phyloP scores from a whole-genome alignment of 2,113 vertebrate genomes.

The Corythornis madagascariensis region DNA sequence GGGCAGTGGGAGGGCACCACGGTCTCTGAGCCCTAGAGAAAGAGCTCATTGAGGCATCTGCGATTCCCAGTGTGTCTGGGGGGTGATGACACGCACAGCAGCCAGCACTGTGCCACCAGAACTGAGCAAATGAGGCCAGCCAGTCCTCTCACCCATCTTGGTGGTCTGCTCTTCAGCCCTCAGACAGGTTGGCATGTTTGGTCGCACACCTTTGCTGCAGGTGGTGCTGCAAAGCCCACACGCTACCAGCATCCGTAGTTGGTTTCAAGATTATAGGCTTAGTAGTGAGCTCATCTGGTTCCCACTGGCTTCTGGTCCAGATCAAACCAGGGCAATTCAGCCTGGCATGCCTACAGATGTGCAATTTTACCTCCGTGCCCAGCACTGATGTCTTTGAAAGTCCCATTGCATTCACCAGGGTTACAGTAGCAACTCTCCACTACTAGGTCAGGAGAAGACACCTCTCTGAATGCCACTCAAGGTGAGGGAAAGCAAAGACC shows the following conservation, averaged over 20 bases:
- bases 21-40: not conserved
- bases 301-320: not conserved
- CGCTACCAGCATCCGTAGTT: not conserved
- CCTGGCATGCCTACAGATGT: rapidly evolving
- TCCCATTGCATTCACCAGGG: not conserved
- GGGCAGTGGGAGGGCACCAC: not conserved
- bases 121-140: not conserved
- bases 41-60: conserved; percentile 23
- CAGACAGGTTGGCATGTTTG: rapidly evolving
- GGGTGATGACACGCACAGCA: not conserved
- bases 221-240: not conserved
- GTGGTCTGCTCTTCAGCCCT: not conserved
- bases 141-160: rapidly evolving
- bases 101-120: not conserved
- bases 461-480: not conserved
- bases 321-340: not conserved
- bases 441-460: not conserved
- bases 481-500: not conserved
- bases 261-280: not conserved
- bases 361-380: not conserved
- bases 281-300: not conserved
- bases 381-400: not conserved
- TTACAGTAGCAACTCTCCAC: not conserved
- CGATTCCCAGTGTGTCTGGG: not conserved
- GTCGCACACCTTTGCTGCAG: not conserved